Evolutionary conservation across 2,113 vertebrate species (phyloP), one percentile per base, ranked within the genome.

Genomic region (Dasyornis broadbenti): DNA sequence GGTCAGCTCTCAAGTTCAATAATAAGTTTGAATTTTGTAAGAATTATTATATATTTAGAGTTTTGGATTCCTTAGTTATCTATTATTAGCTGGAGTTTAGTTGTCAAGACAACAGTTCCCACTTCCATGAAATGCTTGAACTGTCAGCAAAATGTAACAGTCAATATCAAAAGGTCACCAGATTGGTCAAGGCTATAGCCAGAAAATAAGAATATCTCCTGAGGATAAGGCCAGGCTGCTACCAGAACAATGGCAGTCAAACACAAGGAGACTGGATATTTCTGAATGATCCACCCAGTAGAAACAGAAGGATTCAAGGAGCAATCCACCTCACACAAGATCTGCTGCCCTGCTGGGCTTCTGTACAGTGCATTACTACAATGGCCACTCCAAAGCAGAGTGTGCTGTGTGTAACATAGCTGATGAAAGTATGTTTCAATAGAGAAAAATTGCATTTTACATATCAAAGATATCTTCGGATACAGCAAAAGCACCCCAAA

Each of bases 81-180:
- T 96, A 96, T 96, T 93, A 92, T 96, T 96, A 95, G 71, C 71
- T 79, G 47, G 19, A 94, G 65, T 89, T 94, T 52, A 95, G 94
- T 96, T 96, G 93, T 97, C 96, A 96, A 95, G 95, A 96, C 92
- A 96, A 97, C 95, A 81, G 72, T 57, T 94, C 91, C 82, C 73
- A 86, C 47, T 93, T 95, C 60, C 65, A 91, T 9, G 14, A 90
- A 96, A 94, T 42, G 61, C 69, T 78, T 86, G 78, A 84, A 92
- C 63, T 64, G 53, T 65, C 94, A 71, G 78, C 82, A 92, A 86
- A 94, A 86, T 60, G 30, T 77, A 88, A 81, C 17, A 92, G 71
- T 49, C 87, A 82, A 2, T 64, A 92, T 50, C 77, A 90, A 52
- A 94, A 87, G 92, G 91, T 93, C 76, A 69, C 31, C 68, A 86